These are phyloP conservation scores for Cettia cetti DNA, from an alignment of 2,113 vertebrate species.

Conservation along the genomic window DNA sequence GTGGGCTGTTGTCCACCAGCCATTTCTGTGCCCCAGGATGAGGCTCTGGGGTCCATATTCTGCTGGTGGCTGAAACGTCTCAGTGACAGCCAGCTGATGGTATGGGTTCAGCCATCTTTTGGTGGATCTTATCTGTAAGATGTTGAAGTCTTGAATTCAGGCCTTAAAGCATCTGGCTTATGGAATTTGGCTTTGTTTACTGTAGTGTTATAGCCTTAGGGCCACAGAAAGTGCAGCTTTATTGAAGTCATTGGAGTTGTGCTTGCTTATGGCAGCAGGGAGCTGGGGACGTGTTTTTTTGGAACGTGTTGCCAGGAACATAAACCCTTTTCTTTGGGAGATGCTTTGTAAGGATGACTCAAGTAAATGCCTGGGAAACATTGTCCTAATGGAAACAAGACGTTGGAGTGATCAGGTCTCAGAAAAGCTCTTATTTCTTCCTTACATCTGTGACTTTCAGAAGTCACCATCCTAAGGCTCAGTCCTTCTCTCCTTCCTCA, in stretches of 20 bases:
- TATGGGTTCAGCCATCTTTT: background rate
- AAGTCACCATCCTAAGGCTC: background rate
- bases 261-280: slow-evolving; percentile 30
- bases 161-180: slow-evolving; percentile 32
- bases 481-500: background rate
- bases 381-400: slow-evolving; percentile 10
- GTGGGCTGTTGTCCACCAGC: background rate
- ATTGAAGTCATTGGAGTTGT: slow-evolving; percentile 24
- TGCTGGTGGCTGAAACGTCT: background rate
- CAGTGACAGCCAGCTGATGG: background rate
- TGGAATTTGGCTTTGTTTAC: slow-evolving; percentile 27
- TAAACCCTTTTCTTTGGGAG: slow-evolving; percentile 32
- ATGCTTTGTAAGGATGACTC: slow-evolving; percentile 1
- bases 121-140: background rate
- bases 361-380: background rate
- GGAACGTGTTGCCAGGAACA: background rate
- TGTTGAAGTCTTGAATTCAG: background rate
- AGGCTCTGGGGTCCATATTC: background rate
- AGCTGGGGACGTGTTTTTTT: background rate
- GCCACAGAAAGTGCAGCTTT: slow-evolving; percentile 35
- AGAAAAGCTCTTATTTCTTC: background rate
- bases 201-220: slow-evolving; percentile 20
- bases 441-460: background rate
- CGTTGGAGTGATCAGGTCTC: background rate
- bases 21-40: background rate